Base-by-base conservation (phyloP, 2,113 vertebrate genomes). In the Recurvirostra avosetta region DNA sequence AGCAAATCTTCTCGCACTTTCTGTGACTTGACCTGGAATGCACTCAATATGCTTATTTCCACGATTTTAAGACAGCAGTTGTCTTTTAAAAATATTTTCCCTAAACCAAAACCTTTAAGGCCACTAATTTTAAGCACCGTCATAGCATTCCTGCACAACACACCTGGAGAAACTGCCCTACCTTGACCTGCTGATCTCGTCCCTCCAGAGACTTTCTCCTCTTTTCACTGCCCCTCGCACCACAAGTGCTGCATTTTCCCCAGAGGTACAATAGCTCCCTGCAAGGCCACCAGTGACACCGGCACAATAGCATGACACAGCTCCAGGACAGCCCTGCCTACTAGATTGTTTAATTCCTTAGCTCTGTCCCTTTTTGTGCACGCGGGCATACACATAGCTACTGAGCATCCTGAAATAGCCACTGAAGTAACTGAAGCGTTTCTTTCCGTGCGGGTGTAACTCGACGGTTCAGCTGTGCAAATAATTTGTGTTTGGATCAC, bases 121-220 rank as follows among this genome's bases (percentile, higher is more conserved):
- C 21, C 74, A 23, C 66, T n/a, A 62, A 86, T 30, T 67, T 20
- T 17, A 71, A 49, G 25, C 29, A 59, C 15, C 30, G 6, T 7
- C 0, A 1, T 5, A 2, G 1, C 53, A 25, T 32, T 17, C 25
- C 17, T 62, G 50, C 34, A 45, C 21, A 56, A 26, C 26, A 8
- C 18, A 59, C 16, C 26, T 25, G 49, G 49, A 53, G 32, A 72
- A 80, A 36, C 40, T 38, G 22, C 18, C 21, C 30, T 49, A 4
- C 38, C 36, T 52, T 32, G 32, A 68, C 41, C 38, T 55, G 26
- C 30, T 52, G 36, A 15, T 63, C 38, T 30, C 0, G 0, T 32
- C 22, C 36, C 50, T 74, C 47, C 30, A 11, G 41, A 52, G 34
- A 15, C 34, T 55, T 36, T 41, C 65, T 53, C 36, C 47, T 71